These are phyloP conservation scores for Heloderma charlesbogerti DNA, from an alignment of 2,113 vertebrate genomes.

Conservation along the genomic window DNA sequence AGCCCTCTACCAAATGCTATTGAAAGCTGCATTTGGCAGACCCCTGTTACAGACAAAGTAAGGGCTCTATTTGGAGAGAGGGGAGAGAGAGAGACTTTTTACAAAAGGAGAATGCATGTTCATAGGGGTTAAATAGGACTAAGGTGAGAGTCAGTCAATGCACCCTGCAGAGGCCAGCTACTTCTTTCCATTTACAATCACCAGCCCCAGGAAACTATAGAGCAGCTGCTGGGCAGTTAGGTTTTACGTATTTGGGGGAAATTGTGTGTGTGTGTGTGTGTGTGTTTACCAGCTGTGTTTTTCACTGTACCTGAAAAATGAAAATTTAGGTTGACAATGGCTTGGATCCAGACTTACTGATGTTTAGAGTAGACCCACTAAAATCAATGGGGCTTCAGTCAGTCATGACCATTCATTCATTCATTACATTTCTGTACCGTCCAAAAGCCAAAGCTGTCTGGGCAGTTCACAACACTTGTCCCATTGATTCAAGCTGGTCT, in stretches of 20 bases:
- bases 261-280: neutral
- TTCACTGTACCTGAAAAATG: neutral
- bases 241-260: neutral
- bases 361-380: too few relatives aligned
- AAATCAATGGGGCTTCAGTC: too few relatives aligned
- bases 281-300: neutral
- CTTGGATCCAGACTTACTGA: neutral
- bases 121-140: slow-evolving; percentile 51
- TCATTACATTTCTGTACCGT: too few relatives aligned
- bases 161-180: neutral
- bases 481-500: too few relatives aligned
- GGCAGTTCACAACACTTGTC: too few relatives aligned
- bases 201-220: neutral
- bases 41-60: slow-evolving; percentile 16
- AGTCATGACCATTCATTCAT: neutral
- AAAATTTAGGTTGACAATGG: neutral
- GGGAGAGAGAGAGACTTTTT: slow-evolving; percentile 4
- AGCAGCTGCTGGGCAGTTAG: neutral
- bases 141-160: slow-evolving; percentile 10
- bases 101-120: slow-evolving; percentile 45
- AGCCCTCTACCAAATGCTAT: slow-evolving; percentile 45
- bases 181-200: slow-evolving; percentile 28
- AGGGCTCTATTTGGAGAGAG: neutral
- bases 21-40: slow-evolving; percentile 54
- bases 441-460: too few relatives aligned